Evolutionary conservation across 2,888 invertebrate species (phyloP), one percentile per base, ranked within the genome.

Genomic region (Lomographa bimaculata): DNA sequence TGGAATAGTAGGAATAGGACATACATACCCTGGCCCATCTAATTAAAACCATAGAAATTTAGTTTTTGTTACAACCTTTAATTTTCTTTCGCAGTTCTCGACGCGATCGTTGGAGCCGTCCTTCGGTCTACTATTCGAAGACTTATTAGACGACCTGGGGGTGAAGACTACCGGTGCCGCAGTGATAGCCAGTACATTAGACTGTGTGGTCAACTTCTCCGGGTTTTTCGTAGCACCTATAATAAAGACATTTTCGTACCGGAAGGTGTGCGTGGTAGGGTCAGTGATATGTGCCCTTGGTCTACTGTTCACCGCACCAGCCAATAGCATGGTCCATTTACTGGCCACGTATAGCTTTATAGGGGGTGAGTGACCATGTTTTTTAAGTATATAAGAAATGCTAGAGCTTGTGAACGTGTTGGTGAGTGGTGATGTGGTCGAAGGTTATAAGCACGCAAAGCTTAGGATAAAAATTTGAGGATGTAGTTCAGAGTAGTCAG

Each of bases 71-170:
- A n/a, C n/a, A n/a, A n/a, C n/a, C n/a, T n/a, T n/a, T n/a, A n/a
- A n/a, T n/a, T 44, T 21, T 38, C 17, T 38, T 1, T 44, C 91
- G 16, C 87, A 95, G 95, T 90, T 95, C 70, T 94, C 94, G 46
- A 94, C 95, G 29, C 91, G 95, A 65, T 94, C 95, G 10, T 90
- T 95, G 64, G 95, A 95, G 73, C 95, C 95, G 34, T 95, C 95
- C 1, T 95, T 95, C 64, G 95, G 95, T 25, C 85, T 95, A 32
- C 90, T 95, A n/a, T 95, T 95, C 71, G 93, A 94, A 57, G 94
- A 95, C 71, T 81, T 94, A 18, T 78, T 95, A 34, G 87, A 89
- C 38, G 92, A 93, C 40, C 87, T 95, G 16, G 87, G 91, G n/a
- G 93, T 94, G 27, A 92, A 92, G 53, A 95, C 95, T 1, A 94